Evolutionary conservation across 2,888 invertebrate genomes (phyloP).

Genomic region (Lithosia quadra): DNA sequence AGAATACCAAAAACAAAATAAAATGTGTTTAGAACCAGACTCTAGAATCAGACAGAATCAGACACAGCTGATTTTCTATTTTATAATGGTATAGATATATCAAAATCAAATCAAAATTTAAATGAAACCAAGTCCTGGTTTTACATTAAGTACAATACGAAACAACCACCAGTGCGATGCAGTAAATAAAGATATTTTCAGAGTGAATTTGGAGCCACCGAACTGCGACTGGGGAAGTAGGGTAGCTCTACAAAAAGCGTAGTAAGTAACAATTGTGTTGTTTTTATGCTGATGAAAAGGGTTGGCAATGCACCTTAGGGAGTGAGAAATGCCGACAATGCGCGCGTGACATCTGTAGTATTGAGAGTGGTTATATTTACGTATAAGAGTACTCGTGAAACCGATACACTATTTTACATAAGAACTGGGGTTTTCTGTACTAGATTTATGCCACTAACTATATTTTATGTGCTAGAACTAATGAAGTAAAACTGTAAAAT

Average conservation of each 20-base stretch:
- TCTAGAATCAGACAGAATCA: no score
- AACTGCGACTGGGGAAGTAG: neutral
- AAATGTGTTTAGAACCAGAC: no score
- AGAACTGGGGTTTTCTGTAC: neutral
- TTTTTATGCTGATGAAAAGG: constrained; percentile 1
- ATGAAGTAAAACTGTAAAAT: neutral
- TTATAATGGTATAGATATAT: no score
- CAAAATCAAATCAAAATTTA: no score
- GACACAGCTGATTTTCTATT: no score
- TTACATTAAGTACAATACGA: neutral
- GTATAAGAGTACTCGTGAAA: neutral
- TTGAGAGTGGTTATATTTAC: neutral
- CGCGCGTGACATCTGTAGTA: neutral
- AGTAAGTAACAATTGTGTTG: constrained; percentile 2
- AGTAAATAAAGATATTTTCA: constrained; percentile 2
- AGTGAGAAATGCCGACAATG: constrained; percentile 4
- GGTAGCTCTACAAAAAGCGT: neutral
- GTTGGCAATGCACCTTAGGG: neutral
- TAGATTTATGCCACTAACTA: no score
- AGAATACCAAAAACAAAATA: no score
- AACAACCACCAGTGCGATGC: neutral
- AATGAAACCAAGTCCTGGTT: neutral
- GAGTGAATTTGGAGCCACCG: neutral
- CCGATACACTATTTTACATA: neutral
- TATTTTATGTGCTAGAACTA: neutral